phyloP scores from a whole-genome alignment of 2,888 invertebrate species.

The Callinectes sapidus region DNA sequence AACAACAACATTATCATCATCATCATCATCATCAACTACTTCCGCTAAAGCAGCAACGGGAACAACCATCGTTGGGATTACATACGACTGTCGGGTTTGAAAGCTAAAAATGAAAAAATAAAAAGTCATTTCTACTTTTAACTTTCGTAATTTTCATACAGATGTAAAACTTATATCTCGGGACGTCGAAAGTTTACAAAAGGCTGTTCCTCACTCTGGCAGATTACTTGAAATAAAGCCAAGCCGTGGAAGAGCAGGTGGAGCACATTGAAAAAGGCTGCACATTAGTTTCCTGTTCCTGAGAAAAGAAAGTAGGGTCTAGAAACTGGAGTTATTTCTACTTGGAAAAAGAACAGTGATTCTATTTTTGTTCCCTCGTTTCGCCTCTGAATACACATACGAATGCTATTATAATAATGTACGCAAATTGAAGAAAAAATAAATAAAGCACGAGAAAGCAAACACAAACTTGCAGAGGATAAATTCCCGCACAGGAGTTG shows the following conservation, averaged over 20 bases:
- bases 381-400: neutral
- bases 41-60: neutral
- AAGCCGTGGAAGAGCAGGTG: neutral
- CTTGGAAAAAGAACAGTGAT: no score
- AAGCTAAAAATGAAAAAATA: neutral
- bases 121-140: neutral
- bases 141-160: slow-evolving; percentile 16
- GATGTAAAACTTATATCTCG: neutral
- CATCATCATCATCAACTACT: neutral
- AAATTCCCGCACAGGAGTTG: neutral
- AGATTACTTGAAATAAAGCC: slow-evolving; percentile 2
- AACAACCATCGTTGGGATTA: neutral
- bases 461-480: neutral
- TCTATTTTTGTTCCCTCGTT: no score
- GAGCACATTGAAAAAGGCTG: neutral
- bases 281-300: neutral
- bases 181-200: neutral
- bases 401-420: neutral
- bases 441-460: neutral
- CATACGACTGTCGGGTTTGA: neutral
- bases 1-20: neutral
- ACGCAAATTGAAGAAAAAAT: neutral
- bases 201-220: neutral
- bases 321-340: neutral
- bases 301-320: neutral